Evolutionary conservation across 2,113 vertebrate genomes (phyloP), one percentile per base, ranked within the genome.

Genomic region (Ranitomeya variabilis): DNA sequence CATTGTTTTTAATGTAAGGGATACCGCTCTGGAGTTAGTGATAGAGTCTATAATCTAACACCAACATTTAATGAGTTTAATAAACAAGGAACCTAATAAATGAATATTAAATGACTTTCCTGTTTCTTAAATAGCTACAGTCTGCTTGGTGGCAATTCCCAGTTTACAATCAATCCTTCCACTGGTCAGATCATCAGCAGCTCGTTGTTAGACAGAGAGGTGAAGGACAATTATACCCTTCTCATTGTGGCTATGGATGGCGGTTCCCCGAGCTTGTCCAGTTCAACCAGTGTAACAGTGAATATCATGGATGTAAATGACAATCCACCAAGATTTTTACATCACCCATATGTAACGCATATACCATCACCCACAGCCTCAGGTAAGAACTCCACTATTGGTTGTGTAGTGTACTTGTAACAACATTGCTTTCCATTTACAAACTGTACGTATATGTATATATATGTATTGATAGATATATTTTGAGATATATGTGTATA

Each of bases 171-270:
- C 92, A 99, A 99, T 94, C 98, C 98, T 0, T 96, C 98, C 0
- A 99, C 98, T 0, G 98, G 98, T 18, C 97, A 99, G 90, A 97
- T 99, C 90, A 99, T 99, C 93, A 99, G 97, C 90, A 99, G 97
- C 10, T 96, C 98, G 0, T 91, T 97, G 85, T 93, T 99, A 0
- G 97, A 99, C 91, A 94, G 98, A 60, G 98, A 99, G 83, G 90
- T 90, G 0, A 93, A 94, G 80, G 94, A 95, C 88, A 96, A 95
- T 92, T 99, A 99, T 89, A 97, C 97, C 26, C 94, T 99, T 91
- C 92, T 98, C 52, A 96, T 99, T n/a, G 95, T 98, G 89, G 96
- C 96, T 0, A 96, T 95, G 0, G 98, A 99, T 0, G 92, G 96
- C 2, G 98, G 98, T 8, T 93, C 94, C 66, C 97, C 97, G 0